Conservation (phyloP, 1,140 invertebrate genomes). For the Zaprionus kolodkinae region DNA sequence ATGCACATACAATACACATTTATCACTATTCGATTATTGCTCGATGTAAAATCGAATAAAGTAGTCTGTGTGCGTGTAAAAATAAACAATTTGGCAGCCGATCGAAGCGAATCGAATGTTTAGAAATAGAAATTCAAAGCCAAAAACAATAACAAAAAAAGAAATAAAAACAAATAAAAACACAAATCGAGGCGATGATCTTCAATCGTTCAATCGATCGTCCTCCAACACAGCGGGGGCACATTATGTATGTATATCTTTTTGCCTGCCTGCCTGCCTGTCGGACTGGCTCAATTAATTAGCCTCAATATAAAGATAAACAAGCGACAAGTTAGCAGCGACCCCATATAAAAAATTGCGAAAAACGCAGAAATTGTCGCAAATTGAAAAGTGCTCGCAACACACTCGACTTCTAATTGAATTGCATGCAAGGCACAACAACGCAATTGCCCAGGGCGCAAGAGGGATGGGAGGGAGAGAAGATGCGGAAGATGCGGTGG, state of each 20-base stretch:
- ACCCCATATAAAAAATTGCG: conserved; percentile 41
- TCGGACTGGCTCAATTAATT: conserved; percentile 64
- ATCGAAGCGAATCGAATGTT: conserved; percentile 51
- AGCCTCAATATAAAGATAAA: conserved; percentile 63
- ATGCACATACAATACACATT: conserved; percentile 18
- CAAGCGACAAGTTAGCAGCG: conserved; percentile 74
- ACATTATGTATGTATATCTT: conserved; percentile 12
- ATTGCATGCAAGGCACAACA: conserved; percentile 69
- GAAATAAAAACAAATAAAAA: not conserved
- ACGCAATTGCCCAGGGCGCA: conserved; percentile 1
- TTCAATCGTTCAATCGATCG: conserved; percentile 43
- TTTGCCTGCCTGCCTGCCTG: conserved; percentile 4
- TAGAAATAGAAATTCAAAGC: conserved; percentile 53
- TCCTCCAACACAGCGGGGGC: not conserved
- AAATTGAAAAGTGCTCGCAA: conserved; percentile 74
- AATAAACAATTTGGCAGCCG: conserved; percentile 50
- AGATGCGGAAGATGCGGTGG: not conserved
- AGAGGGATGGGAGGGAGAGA: not conserved
- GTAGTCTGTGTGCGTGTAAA: conserved; percentile 36
- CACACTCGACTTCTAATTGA: conserved; percentile 69
- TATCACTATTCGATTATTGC: not conserved
- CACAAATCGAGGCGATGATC: conserved; percentile 55
- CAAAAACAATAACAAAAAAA: conserved; percentile 36
- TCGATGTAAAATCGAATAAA: conserved; percentile 8
- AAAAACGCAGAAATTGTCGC: conserved; percentile 33